These are phyloP conservation scores for Bubalus kerabau DNA, from an alignment of 2,113 vertebrate species.

Conservation along the genomic window DNA sequence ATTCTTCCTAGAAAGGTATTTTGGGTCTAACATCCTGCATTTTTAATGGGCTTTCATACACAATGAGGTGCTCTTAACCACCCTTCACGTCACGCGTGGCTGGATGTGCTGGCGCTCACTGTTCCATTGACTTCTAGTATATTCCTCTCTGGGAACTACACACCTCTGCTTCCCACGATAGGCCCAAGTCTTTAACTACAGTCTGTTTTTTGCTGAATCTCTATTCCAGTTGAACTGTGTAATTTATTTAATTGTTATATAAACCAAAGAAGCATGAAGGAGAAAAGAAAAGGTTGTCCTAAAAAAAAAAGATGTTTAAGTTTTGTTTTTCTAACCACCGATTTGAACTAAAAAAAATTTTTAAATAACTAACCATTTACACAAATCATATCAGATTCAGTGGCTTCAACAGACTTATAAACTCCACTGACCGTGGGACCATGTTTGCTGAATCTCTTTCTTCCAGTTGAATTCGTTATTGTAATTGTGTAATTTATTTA, in stretches of 20 bases:
- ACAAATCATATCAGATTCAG: background rate
- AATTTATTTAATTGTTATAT: background rate
- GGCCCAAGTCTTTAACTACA: background rate
- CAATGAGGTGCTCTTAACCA: background rate
- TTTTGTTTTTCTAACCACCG: background rate
- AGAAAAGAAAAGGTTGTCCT: background rate
- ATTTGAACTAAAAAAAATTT: background rate
- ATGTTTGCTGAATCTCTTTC: background rate
- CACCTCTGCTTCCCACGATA: background rate
- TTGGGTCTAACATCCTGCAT: background rate
- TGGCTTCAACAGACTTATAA: background rate
- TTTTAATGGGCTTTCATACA: background rate
- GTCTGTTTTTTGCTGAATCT: background rate
- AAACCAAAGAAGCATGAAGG: background rate
- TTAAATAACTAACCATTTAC: background rate
- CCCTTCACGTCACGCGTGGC: background rate
- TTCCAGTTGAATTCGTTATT: background rate
- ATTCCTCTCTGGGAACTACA: background rate
- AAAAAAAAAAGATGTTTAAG: background rate
- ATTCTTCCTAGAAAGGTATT: background rate
- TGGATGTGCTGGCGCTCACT: rapidly evolving
- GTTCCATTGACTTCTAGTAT: rapidly evolving
- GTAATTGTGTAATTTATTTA: background rate
- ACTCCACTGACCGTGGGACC: background rate
- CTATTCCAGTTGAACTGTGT: background rate